Evolutionary conservation across 2,797 vertebrate genomes (phyloP), one percentile per base, ranked within the genome.

Genomic region (Anomalospiza imberbis): DNA sequence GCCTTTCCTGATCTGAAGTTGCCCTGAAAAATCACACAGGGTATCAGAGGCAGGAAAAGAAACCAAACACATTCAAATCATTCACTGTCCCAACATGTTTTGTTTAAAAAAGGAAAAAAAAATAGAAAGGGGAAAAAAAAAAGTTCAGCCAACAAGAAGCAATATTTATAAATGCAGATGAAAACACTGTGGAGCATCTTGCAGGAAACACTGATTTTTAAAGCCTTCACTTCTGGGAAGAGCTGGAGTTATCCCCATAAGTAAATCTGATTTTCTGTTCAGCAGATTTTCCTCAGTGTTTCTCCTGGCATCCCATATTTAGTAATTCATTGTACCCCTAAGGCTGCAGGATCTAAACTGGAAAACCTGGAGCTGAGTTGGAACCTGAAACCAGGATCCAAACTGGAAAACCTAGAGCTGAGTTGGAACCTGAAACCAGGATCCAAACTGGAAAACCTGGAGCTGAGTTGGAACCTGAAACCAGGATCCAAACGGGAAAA

Each of bases 41-140:
- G 28, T 18, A 34, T 9, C 70, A 51, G 2, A 48, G 36, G n/a
- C 29, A 51, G 21, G 6, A 81, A 42, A 51, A 75, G n/a, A 12
- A 83, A 1, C 3, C 26, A 1, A 3, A 34, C 0, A 1, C 17
- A 22, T 6, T 51, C 31, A 67, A 77, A 68, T 22, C 3, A 58
- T 40, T 44, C 18, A 17, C 3, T 54, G 22, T 32, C 19, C 9
- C 40, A 70, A 36, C 2, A 5, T 2, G n/a, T 24, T 28, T n/a
- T 29, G 11, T 8, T 47, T 5, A 7, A 55, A 63, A 31, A 36
- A 13, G 13, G 13, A 9, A 61, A 51, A 28, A 32, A 17, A 0
- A 2, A 1, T 32, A 24, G 78, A 20, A 36, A 15, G 1, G 1
- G 3, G 5, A 38, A 2, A 34, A 21, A 14, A 14, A 74, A 91